phyloP scores from a whole-genome alignment of 1,140 invertebrate genomes.

The Meloidogyne exigua region DNA sequence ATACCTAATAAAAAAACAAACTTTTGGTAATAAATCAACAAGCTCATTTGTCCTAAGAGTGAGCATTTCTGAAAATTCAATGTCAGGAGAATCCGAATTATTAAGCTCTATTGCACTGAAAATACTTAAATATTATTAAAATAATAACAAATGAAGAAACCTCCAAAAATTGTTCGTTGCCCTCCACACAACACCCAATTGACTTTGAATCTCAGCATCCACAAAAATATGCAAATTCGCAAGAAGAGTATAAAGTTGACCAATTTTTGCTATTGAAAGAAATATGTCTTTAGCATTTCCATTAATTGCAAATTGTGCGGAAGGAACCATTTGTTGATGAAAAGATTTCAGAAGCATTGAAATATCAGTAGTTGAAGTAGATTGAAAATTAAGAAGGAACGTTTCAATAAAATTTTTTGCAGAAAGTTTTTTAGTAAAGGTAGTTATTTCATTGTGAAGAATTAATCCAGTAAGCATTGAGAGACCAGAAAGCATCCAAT shows the following conservation, averaged over 20 bases:
- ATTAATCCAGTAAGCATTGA: neutral
- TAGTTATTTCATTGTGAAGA: neutral
- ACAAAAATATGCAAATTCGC: slow-evolving; percentile 9
- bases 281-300: slow-evolving; percentile 9
- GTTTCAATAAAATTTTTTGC: neutral
- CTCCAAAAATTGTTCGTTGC: neutral
- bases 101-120: neutral
- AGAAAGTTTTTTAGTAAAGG: neutral
- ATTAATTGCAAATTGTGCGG: neutral
- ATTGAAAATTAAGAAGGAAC: neutral
- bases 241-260: slow-evolving; percentile 16
- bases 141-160: neutral
- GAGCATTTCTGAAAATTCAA: neutral
- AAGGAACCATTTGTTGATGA: neutral
- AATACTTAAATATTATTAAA: neutral
- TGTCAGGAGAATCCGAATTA: neutral
- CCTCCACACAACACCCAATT: slow-evolving; percentile 13
- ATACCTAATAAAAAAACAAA: neutral
- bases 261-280: neutral
- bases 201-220: slow-evolving; percentile 18
- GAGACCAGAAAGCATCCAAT: slow-evolving; percentile 21
- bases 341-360: neutral
- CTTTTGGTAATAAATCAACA: neutral
- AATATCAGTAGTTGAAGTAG: slow-evolving; percentile 1
- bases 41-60: neutral